Conservation (phyloP, 1,140 invertebrate genomes). For the Diprion similis region DNA sequence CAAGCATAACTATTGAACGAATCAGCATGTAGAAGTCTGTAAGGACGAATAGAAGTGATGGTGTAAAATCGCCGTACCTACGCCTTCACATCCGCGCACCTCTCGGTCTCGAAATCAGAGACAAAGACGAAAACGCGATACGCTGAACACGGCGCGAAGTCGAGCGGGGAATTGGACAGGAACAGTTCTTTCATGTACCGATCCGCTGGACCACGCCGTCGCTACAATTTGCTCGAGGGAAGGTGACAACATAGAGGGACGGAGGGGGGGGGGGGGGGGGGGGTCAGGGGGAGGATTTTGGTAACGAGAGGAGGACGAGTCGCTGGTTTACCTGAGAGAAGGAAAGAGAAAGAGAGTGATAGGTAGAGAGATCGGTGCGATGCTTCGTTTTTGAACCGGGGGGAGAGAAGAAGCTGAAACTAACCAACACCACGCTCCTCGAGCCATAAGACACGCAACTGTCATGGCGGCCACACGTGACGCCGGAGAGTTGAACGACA, state of each 20-base stretch:
- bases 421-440: not conserved
- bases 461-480: constrained; percentile 33
- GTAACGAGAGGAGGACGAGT: constrained; percentile 12
- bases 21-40: too few relatives aligned
- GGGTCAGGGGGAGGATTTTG: not conserved
- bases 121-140: not conserved
- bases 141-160: not conserved
- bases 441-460: constrained; percentile 36
- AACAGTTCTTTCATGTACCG: not conserved
- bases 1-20: too few relatives aligned
- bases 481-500: not conserved
- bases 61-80: too few relatives aligned
- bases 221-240: not conserved
- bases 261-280: constrained; percentile 11
- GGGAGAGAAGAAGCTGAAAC: not conserved
- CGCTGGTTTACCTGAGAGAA: not conserved
- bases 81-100: not conserved
- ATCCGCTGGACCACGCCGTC: not conserved
- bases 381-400: too few relatives aligned
- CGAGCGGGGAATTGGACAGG: not conserved
- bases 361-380: not conserved
- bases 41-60: too few relatives aligned
- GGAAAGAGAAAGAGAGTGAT: not conserved
- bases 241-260: not conserved
- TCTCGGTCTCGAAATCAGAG: not conserved